Percentiles rank a stretch among this genome's conserved stretches.
phyloP scores from a whole-genome alignment of 2,888 invertebrate species.

The Lasioglossum pauxillum region DNA sequence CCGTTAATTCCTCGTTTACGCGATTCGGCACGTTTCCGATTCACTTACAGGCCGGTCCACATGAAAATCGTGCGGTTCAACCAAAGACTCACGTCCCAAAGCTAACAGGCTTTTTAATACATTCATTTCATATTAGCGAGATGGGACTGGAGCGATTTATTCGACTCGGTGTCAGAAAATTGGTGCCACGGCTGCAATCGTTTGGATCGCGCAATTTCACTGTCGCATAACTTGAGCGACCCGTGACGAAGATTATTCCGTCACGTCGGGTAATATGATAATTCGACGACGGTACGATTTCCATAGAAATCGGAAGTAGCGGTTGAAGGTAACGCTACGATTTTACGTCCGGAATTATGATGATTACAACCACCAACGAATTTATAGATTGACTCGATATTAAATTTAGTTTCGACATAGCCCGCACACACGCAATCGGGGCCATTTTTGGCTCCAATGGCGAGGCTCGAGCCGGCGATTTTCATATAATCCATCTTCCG shows the following conservation, averaged over 20 bases:
- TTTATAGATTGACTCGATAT: too few relatives aligned
- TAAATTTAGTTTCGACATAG: too few relatives aligned
- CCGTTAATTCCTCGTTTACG: background rate
- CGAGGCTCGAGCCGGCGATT: too few relatives aligned
- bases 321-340: background rate
- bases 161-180: background rate
- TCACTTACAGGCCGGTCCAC: background rate
- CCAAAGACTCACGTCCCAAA: background rate
- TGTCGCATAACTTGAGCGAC: constrained; percentile 12
- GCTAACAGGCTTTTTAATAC: background rate
- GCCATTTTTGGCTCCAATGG: too few relatives aligned
- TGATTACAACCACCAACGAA: background rate
- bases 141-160: background rate
- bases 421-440: too few relatives aligned
- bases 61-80: background rate
- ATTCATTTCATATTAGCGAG: background rate
- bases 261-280: constrained; percentile 42
- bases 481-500: too few relatives aligned
- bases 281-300: constrained; percentile 44
- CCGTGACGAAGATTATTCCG: constrained; percentile 33
- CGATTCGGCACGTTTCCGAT: background rate
- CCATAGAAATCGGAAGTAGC: constrained; percentile 33
- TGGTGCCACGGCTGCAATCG: background rate
- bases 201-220: background rate
- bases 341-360: background rate